Conservation (phyloP, 2,888 invertebrate species). For the Tryphoninae sp. region DNA sequence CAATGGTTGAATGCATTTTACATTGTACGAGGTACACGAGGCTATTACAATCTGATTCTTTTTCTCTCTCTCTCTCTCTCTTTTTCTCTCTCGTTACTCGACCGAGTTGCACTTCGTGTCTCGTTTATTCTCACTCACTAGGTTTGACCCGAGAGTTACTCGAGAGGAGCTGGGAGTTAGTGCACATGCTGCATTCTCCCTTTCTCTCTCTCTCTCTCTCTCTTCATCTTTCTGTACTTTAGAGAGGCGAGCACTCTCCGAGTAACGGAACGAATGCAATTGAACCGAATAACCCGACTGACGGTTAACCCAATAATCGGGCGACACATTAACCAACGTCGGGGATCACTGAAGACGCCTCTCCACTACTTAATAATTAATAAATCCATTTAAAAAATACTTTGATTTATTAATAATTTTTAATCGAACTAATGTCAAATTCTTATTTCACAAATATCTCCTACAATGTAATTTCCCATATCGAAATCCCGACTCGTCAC, state of each 20-base stretch:
- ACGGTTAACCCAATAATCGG: slow-evolving; percentile 62
- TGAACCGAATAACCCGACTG: slow-evolving; percentile 63
- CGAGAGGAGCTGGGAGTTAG: not conserved
- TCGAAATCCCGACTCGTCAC: not conserved
- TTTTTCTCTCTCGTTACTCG: slow-evolving; percentile 21
- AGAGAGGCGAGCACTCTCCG: slow-evolving; percentile 45
- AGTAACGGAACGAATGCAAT: slow-evolving; percentile 61
- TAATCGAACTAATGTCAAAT: no score
- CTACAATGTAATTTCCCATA: not conserved
- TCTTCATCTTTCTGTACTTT: slow-evolving; percentile 24
- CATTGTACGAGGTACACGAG: slow-evolving; percentile 45
- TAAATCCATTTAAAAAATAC: no score
- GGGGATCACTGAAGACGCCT: slow-evolving; percentile 52
- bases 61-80: slow-evolving; percentile 36
- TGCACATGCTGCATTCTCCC: not conserved
- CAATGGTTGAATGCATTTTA: slow-evolving; percentile 56
- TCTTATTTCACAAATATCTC: no score
- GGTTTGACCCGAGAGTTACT: not conserved
- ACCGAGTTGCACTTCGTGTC: not conserved
- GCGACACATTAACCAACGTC: slow-evolving; percentile 46
- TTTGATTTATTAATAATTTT: no score
- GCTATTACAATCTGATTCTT: slow-evolving; percentile 40
- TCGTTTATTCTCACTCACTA: not conserved
- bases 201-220: slow-evolving; percentile 12
- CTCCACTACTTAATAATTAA: slow-evolving; percentile 14